Conservation (phyloP, 2,888 invertebrate genomes). For the Eustalomyia histrio region DNA sequence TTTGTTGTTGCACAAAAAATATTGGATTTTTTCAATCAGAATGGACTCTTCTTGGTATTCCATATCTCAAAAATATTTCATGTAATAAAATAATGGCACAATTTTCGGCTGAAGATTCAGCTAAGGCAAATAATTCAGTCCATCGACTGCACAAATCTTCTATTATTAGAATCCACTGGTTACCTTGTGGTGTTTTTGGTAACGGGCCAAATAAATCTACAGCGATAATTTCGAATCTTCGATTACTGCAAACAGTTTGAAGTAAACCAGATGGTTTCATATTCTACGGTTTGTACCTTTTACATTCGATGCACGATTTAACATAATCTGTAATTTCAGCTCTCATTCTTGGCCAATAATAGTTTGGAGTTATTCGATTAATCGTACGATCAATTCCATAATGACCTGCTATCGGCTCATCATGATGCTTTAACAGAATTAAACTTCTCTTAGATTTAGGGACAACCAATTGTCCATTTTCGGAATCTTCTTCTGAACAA, state of each 20-base stretch:
- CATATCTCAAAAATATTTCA: conserved; percentile 72
- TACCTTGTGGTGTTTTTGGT: neutral
- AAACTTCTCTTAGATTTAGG: conserved; percentile 20
- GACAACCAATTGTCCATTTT: too few species aligned
- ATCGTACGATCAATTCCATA: too few species aligned
- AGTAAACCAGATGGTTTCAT: too few species aligned
- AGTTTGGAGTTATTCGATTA: too few species aligned
- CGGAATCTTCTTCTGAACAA: too few species aligned
- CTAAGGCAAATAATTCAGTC: conserved; percentile 70
- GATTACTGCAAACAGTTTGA: conserved; percentile 51
- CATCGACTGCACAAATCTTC: conserved; percentile 67
- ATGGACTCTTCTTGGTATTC: conserved; percentile 69
- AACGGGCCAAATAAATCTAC: conserved; percentile 64
- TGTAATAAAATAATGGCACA: conserved; percentile 68
- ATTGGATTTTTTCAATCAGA: too few species aligned
- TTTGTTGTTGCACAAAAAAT: too few species aligned
- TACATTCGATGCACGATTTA: too few species aligned
- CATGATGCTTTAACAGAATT: conserved; percentile 55
- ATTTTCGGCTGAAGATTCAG: conserved; percentile 67
- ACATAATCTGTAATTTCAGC: too few species aligned
- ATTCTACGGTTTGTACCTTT: too few species aligned
- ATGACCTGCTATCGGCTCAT: too few species aligned
- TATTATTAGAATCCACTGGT: conserved; percentile 68
- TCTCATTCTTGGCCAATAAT: too few species aligned
- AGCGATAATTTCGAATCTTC: conserved; percentile 60